A percentile compares a stretch with the other conserved stretches of the same genome.
Conservation (phyloP, 1,140 invertebrate species). For the Scylla paramamosain region DNA sequence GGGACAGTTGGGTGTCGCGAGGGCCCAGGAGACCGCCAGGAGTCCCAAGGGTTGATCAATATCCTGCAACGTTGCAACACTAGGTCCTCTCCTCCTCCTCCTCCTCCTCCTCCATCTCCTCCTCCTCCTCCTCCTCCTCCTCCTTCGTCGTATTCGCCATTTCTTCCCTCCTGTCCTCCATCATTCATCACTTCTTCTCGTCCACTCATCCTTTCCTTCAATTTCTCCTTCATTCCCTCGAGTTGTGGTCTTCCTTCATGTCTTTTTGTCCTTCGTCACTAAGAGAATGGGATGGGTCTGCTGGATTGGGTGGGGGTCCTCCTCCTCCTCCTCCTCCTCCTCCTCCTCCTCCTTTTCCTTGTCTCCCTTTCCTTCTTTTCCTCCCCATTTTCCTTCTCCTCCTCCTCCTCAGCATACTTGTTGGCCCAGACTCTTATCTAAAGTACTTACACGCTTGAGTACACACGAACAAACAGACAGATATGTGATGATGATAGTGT, state of each 20-base stretch:
- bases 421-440: too few relatives aligned
- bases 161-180: not conserved
- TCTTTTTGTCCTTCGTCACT: too few relatives aligned
- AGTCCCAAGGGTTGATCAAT: constrained; percentile 54
- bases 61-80: constrained; percentile 9
- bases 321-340: not conserved
- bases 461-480: not conserved
- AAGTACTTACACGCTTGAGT: not conserved
- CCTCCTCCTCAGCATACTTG: too few relatives aligned
- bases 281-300: too few relatives aligned
- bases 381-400: not conserved
- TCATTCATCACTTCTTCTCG: not conserved
- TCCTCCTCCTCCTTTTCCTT: not conserved
- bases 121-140: not conserved
- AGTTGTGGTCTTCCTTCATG: too few relatives aligned
- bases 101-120: not conserved
- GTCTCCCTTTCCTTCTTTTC: not conserved
- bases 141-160: not conserved
- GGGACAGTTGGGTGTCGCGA: constrained; percentile 43
- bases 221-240: too few relatives aligned
- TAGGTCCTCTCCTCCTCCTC: not conserved
- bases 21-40: constrained; percentile 33
- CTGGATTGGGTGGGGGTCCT: not conserved
- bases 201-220: not conserved
- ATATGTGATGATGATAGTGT: not conserved